These are phyloP conservation scores for Takifugu ocellatus DNA, from an alignment of 2,797 vertebrate species.

Conservation along the genomic window DNA sequence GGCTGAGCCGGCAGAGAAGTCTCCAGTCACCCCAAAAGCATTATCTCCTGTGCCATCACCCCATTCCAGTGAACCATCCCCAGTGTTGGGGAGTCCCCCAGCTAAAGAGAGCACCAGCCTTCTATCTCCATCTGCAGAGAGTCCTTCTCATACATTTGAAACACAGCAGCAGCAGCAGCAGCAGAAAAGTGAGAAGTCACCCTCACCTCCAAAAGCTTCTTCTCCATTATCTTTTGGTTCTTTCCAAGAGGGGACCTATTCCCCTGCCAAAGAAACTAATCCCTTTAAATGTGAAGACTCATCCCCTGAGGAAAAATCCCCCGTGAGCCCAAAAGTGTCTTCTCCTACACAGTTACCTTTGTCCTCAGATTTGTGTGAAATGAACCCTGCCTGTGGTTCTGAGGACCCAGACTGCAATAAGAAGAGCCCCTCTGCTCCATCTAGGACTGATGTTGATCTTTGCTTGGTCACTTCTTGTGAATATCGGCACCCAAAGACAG, in stretches of 20 bases:
- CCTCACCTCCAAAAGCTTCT: slow-evolving; percentile 53
- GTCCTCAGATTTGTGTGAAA: slow-evolving; percentile 47
- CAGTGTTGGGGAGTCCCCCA: slow-evolving; percentile 43
- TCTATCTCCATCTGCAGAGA: slow-evolving; percentile 36
- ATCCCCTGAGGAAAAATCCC: slow-evolving; percentile 76
- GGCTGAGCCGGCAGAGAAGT: slow-evolving; percentile 55
- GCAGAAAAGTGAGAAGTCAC: slow-evolving; percentile 53
- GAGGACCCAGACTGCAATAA: slow-evolving; percentile 65
- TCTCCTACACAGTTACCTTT: slow-evolving; percentile 59
- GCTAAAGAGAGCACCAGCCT: slow-evolving; percentile 51
- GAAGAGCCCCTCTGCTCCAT: slow-evolving; percentile 68
- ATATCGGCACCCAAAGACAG: slow-evolving; percentile 94
- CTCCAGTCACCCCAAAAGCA: slow-evolving; percentile 63
- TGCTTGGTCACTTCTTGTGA: slow-evolving; percentile 93
- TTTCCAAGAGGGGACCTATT: slow-evolving; percentile 51
- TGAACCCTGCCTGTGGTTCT: slow-evolving; percentile 64
- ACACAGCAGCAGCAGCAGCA: slow-evolving; percentile 15
- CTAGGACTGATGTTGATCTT: slow-evolving; percentile 88
- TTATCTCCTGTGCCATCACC: slow-evolving; percentile 68
- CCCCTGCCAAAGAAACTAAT: slow-evolving; percentile 56
- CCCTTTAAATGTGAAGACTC: slow-evolving; percentile 76
- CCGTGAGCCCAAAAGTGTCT: slow-evolving; percentile 59
- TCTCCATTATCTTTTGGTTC: slow-evolving; percentile 74
- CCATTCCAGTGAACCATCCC: slow-evolving; percentile 60
- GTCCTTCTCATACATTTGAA: slow-evolving; percentile 27